Base-by-base conservation (phyloP, 2,113 vertebrate genomes). In the Oncorhynchus clarkii region DNA sequence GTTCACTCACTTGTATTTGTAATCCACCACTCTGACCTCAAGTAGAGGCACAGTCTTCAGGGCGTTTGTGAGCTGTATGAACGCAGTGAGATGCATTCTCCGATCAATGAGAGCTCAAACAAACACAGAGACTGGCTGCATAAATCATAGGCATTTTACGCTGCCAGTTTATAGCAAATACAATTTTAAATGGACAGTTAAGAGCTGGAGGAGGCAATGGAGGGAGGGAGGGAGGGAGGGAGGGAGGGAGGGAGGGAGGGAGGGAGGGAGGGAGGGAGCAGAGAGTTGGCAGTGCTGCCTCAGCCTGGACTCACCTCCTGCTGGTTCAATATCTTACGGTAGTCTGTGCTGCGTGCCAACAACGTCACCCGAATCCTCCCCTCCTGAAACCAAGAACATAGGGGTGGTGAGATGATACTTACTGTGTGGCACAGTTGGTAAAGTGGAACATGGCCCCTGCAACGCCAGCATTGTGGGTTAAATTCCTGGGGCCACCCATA, bases 21-120 rank as follows among this genome's bases (percentile, higher is more conserved):
- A 99, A 93, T 99, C 97, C 78, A 98, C 96, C 79, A 98, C 93
- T 75, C 12, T 95, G 88, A 99, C 96, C 83, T 99, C 94, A 92
- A 99, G 93, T 3, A 74, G 90, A 0, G 96, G 91, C 57, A 97
- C 90, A 0, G 95, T 97, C 91, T 97, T 98, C 90, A 99, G 89
- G 70, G 96, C 96, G 51, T 90, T 96, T 78, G 96, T 94, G 75
- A 99, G 95, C 97, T 99, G 89, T 72, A 85, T 82, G 82, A 84
- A 78, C 80, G 91, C 26, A 92, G 14, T 85, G 70, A 80, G 76
- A 75, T n/a, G 64, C 75, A 77, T 82, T 84, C 74, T 84, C 74
- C 83, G 85, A 91, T 91, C 90, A 92, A 79, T 81, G 84, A 84
- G 73, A 85, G 60, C 31, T 74, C 73, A 80, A 83, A 81, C 74